Conservation (phyloP, 2,113 vertebrate species). For the Phaethornis superciliosus region DNA sequence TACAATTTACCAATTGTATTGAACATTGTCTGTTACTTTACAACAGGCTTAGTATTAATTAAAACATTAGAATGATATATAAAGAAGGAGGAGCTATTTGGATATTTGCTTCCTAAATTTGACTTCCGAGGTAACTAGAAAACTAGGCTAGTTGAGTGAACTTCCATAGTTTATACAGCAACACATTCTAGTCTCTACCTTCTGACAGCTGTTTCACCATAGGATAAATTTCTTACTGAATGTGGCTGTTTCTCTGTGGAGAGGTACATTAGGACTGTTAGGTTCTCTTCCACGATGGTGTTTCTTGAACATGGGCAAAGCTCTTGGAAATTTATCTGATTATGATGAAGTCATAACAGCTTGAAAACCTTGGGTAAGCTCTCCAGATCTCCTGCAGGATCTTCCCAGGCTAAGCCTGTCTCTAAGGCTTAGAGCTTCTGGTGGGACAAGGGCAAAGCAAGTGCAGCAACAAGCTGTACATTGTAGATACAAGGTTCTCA, state of each 20-base stretch:
- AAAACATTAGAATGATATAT: neutral
- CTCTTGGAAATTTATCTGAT: neutral
- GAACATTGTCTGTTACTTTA: neutral
- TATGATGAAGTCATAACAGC: neutral
- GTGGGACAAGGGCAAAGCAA: neutral
- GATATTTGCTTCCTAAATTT: neutral
- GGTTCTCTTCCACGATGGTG: neutral
- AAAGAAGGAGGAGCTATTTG: neutral
- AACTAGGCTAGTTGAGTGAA: neutral
- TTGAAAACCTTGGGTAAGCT: neutral
- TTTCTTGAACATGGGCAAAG: neutral
- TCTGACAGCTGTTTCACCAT: neutral
- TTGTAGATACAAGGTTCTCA: neutral
- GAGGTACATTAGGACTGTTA: neutral
- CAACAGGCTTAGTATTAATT: neutral
- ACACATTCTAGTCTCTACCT: neutral
- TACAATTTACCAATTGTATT: neutral
- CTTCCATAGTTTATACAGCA: neutral
- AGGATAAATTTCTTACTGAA: neutral
- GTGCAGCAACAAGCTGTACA: neutral
- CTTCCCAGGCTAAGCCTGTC: neutral
- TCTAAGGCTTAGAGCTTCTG: neutral
- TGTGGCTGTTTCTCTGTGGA: neutral
- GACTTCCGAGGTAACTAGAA: neutral
- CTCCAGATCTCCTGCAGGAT: neutral